These are phyloP conservation scores for Cantharis rustica DNA, from an alignment of 2,888 invertebrate species.

Conservation along the genomic window DNA sequence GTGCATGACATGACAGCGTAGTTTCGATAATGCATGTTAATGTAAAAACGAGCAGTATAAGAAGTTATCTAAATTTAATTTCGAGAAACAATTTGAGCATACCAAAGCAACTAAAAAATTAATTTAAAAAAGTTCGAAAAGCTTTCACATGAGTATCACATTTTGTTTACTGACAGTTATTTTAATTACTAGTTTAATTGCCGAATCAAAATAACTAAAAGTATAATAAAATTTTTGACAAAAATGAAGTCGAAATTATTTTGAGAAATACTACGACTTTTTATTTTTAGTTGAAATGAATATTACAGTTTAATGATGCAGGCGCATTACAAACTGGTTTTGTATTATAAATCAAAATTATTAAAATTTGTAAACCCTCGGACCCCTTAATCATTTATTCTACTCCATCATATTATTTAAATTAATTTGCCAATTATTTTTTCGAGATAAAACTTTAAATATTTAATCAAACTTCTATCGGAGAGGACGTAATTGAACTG, in stretches of 20 bases:
- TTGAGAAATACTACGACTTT: neutral
- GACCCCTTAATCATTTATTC: slow-evolving; percentile 25
- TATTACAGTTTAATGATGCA: slow-evolving; percentile 13
- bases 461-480: neutral
- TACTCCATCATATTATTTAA: slow-evolving; percentile 24
- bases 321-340: slow-evolving; percentile 19
- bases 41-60: neutral
- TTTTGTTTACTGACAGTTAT: neutral
- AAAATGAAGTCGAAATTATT: neutral
- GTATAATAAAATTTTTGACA: neutral
- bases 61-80: neutral
- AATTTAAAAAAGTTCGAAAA: neutral
- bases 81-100: slow-evolving; percentile 3
- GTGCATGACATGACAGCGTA: slow-evolving; percentile 3
- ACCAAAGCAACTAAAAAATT: neutral
- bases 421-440: slow-evolving; percentile 28
- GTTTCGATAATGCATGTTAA: slow-evolving; percentile 2
- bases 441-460: neutral
- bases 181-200: slow-evolving; percentile 2
- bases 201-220: neutral
- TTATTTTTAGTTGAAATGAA: slow-evolving; percentile 5
- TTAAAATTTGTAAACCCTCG: slow-evolving; percentile 16
- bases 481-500: neutral
- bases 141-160: slow-evolving; percentile 1
- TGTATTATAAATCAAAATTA: slow-evolving; percentile 21